These are phyloP conservation scores for Trididemnum clinides DNA, from an alignment of 23 tunicate genomes.

Conservation along the genomic window DNA sequence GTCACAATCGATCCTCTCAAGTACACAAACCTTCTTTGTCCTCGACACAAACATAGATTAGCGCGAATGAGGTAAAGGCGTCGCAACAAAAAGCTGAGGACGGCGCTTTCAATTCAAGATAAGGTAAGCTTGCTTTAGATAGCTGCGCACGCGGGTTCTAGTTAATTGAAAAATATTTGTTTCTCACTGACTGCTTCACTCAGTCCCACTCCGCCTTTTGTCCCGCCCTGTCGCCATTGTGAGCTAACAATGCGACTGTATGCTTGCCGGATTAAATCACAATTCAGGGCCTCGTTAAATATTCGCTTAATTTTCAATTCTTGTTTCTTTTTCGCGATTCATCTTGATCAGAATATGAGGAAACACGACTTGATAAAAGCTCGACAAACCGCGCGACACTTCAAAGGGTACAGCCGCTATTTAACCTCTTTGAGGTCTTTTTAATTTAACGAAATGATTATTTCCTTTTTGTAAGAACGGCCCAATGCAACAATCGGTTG, in stretches of 20 bases:
- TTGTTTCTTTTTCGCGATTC: slow-evolving; percentile 25
- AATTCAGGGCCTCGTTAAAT: slow-evolving; percentile 23
- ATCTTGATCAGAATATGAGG: neutral
- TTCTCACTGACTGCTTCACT: slow-evolving; percentile 14
- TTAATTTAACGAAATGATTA: too few species aligned
- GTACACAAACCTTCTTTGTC: slow-evolving; percentile 35
- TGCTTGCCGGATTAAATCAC: slow-evolving; percentile 61
- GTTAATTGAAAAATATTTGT: slow-evolving; percentile 27
- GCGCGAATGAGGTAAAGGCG: neutral
- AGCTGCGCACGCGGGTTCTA: slow-evolving; percentile 10
- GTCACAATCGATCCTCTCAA: slow-evolving; percentile 59
- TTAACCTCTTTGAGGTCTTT: too few species aligned
- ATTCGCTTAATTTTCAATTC: slow-evolving; percentile 6
- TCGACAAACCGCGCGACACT: neutral
- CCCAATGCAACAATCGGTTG: too few species aligned
- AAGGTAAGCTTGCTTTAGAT: neutral
- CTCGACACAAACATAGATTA: slow-evolving; percentile 6
- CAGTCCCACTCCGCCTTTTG: slow-evolving; percentile 62
- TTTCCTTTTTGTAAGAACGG: too few species aligned
- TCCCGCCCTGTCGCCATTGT: slow-evolving; percentile 64
- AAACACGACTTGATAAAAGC: slow-evolving; percentile 33
- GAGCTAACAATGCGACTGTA: slow-evolving; percentile 32
- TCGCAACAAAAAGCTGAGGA: neutral
- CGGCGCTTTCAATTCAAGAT: neutral
- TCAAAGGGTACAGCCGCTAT: neutral